Evolutionary conservation across 2,888 invertebrate species (phyloP), one percentile per base, ranked within the genome.

Genomic region (Diaprepes abbreviatus): DNA sequence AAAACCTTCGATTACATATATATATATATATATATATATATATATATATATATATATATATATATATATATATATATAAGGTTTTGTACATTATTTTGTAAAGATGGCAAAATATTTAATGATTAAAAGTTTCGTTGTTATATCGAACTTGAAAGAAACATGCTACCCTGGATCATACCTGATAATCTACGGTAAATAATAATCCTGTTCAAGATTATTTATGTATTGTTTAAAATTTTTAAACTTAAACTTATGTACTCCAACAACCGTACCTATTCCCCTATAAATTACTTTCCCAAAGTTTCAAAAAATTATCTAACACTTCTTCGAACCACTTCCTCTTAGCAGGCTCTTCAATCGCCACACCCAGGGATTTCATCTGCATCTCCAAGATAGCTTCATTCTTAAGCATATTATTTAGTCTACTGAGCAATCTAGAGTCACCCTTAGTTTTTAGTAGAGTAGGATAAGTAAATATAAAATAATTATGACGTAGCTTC

Each of bases 251-350:
- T 16, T 24, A 48, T 57, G 24, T 48, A 24, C 40, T 38, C 17
- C 28, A 33, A 43, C 33, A 43, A 35, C 14, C 7, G 19, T 12
- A 35, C 12, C 12, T 4, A 6, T 0, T 52, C 0, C 5, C 21
- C 69, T 78, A 92, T 90, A 94, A 93, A 84, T 95, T 95, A 79
- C 92, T 91, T 85, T 95, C 95, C 94, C 95, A 95, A 74, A 95
- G 85, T 85, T 94, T 94, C 84, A 94, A 89, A 85, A 93, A 93
- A 87, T 95, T 95, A 85, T 94, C 94, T 82, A 95, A 88, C 67
- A 94, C 93, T 86, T 95, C 94, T 76, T 92, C 90, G 82, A 94
- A 95, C 94, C 94, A 95, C 81, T 90, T 88, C 77, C 90, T 88
- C 82, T 93, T 93, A 40, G 88, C 86, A 2, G 87, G 87, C 76